Conservation (phyloP, 2,113 vertebrate species). For the Coregonus clupeaformis region DNA sequence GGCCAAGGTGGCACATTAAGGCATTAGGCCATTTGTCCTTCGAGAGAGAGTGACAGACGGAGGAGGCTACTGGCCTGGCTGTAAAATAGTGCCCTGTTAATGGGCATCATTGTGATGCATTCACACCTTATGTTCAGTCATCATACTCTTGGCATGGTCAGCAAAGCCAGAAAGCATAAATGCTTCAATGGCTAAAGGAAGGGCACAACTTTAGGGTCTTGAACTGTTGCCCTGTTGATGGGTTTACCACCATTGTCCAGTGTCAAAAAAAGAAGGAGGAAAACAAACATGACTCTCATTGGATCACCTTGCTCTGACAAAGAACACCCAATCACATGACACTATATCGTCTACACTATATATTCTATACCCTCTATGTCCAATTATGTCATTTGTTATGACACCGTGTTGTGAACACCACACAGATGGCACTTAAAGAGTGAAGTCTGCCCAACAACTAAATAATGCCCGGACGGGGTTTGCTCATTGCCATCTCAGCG, state of each 20-base stretch:
- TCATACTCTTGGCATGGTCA: not conserved
- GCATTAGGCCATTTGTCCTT: conserved; percentile 52
- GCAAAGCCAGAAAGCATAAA: not conserved
- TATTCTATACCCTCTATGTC: not conserved
- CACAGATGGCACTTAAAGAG: conserved; percentile 37
- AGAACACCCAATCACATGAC: not conserved
- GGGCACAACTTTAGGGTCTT: no score
- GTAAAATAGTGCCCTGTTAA: conserved; percentile 34
- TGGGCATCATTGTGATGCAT: not conserved
- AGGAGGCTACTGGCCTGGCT: conserved; percentile 21
- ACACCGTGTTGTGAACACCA: not conserved
- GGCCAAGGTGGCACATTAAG: conserved; percentile 55
- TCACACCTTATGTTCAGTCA: not conserved
- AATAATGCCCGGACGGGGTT: conserved; percentile 8
- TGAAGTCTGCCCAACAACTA: conserved; percentile 11
- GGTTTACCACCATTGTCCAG: not conserved
- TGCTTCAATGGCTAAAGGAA: not conserved
- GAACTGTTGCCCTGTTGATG: not conserved
- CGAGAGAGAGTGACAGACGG: conserved; percentile 43
- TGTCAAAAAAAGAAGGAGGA: conserved; percentile 3
- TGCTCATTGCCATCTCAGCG: conserved; percentile 32
- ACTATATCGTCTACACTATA: not conserved
- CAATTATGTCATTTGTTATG: conserved; percentile 4
- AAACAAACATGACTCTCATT: not conserved
- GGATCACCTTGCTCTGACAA: conserved; percentile 1